These are phyloP conservation scores for Megastigmus dorsalis DNA, from an alignment of 2,888 invertebrate genomes.

Conservation along the genomic window DNA sequence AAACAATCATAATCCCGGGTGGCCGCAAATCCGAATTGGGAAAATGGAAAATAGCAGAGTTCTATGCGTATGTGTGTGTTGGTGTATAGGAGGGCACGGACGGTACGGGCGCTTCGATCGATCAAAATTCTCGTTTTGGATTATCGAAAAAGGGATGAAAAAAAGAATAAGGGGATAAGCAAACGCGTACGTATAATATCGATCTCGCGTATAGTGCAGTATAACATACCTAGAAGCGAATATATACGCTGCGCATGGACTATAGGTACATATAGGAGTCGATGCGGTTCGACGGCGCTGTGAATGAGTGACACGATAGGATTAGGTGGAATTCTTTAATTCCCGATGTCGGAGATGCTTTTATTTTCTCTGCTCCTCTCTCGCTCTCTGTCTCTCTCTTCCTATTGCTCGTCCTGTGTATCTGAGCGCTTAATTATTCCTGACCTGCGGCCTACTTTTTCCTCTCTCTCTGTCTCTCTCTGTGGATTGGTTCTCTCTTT, in stretches of 20 bases:
- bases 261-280: background rate
- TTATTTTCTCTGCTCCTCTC: background rate
- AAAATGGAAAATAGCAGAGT: background rate
- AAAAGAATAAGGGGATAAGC: conserved; percentile 15
- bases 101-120: no score
- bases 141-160: conserved; percentile 23
- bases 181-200: conserved; percentile 1
- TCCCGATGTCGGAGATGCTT: background rate
- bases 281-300: background rate
- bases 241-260: no score
- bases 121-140: conserved; percentile 12
- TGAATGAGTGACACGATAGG: background rate
- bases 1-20: conserved; percentile 11
- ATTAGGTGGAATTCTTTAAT: conserved; percentile 23
- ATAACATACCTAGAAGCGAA: no score
- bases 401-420: background rate
- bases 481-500: conserved; percentile 5
- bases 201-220: no score
- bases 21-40: no score
- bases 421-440: no score
- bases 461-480: background rate
- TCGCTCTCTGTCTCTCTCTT: background rate
- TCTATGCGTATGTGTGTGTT: background rate
- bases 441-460: conserved; percentile 8
- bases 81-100: no score